Evolutionary conservation across 1,140 invertebrate species (phyloP).

Genomic region (Tribolium castaneum): DNA sequence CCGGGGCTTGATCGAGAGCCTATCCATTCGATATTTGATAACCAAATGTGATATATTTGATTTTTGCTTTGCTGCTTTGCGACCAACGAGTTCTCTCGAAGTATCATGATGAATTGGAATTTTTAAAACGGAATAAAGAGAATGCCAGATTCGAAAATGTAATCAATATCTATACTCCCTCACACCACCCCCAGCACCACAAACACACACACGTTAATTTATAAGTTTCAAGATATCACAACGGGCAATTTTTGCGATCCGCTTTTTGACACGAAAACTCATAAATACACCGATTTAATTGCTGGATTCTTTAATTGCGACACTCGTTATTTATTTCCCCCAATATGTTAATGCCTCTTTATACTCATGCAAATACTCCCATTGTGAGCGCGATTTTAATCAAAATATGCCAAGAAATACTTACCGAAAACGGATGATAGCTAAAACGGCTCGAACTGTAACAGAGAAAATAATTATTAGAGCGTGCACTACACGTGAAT

Average conservation of each 20-base stretch:
- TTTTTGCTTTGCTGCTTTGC: conserved; percentile 49
- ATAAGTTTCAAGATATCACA: conserved; percentile 43
- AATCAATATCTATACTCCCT: conserved; percentile 45
- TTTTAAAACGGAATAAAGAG: conserved; percentile 49
- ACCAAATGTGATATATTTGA: conserved; percentile 58
- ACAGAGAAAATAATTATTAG: conserved; percentile 24
- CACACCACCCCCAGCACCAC: not conserved
- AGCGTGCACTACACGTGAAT: conserved; percentile 18
- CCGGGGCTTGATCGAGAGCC: conserved; percentile 40
- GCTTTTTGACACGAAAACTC: conserved; percentile 34
- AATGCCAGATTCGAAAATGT: conserved; percentile 47
- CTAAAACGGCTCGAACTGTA: not conserved
- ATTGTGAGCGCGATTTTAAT: not conserved
- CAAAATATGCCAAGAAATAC: conserved; percentile 12
- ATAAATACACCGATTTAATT: conserved; percentile 34
- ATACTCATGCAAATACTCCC: conserved; percentile 14
- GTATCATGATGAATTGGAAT: conserved; percentile 50
- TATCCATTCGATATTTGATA: conserved; percentile 56
- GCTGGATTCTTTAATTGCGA: conserved; percentile 29
- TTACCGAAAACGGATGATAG: conserved; percentile 2
- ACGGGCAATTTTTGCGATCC: conserved; percentile 41
- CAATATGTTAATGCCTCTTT: conserved; percentile 26
- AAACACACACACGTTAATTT: conserved; percentile 41
- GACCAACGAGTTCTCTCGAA: conserved; percentile 43
- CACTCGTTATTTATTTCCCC: conserved; percentile 6